Percentiles rank a stretch among this genome's conserved stretches.
Conservation (phyloP, 2,797 vertebrate genomes). For the Anguilla marmorata region DNA sequence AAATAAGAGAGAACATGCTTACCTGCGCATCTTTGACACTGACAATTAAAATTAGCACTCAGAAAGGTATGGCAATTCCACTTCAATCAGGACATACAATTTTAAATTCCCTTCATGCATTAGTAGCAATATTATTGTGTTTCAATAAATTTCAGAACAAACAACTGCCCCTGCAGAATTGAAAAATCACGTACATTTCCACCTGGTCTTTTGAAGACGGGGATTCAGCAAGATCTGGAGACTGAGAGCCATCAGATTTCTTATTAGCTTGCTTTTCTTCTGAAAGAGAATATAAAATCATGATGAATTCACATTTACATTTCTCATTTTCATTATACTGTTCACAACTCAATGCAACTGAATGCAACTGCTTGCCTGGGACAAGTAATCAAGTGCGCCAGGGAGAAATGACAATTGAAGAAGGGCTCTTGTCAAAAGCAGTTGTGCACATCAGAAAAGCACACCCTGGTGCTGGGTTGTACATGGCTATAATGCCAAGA, state of each 20-base stretch:
- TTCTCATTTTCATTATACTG: neutral
- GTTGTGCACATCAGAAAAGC: neutral
- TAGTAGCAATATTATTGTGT: neutral
- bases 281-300: constrained; percentile 58
- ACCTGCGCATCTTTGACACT: neutral
- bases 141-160: neutral
- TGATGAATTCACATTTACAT: constrained; percentile 12
- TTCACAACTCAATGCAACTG: neutral
- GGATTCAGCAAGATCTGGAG: constrained; percentile 88
- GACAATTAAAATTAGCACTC: neutral
- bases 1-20: constrained; percentile 29
- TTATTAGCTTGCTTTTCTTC: constrained; percentile 93
- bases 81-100: neutral
- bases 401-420: neutral
- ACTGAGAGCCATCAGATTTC: constrained; percentile 88
- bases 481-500: neutral
- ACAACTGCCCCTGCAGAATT: neutral
- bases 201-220: constrained; percentile 97
- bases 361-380: neutral
- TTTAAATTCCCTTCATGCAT: neutral
- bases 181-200: constrained; percentile 86
- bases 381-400: neutral
- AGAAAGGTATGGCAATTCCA: neutral
- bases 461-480: neutral
- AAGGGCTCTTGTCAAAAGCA: neutral